Evolutionary conservation across 2,888 invertebrate species (phyloP).

Genomic region (Hydriomena furcata): DNA sequence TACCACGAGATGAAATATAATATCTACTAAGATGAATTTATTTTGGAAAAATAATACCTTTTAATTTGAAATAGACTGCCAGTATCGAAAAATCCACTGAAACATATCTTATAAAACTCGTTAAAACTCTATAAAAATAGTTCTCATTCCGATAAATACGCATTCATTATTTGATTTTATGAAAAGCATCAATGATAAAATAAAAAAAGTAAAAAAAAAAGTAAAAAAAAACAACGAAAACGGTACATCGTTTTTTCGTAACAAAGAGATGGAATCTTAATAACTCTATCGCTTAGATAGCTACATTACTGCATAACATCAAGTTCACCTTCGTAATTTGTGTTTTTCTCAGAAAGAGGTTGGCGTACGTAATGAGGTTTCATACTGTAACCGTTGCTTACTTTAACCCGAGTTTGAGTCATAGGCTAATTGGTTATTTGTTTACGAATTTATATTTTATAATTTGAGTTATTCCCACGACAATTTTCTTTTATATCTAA

Average conservation of each 20-base stretch:
- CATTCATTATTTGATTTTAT: no score
- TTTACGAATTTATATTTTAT: conserved; percentile 18
- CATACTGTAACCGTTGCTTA: conserved; percentile 51
- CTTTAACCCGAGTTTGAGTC: conserved; percentile 19
- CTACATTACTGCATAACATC: conserved; percentile 50
- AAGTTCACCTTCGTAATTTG: conserved; percentile 70
- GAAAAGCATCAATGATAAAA: no score
- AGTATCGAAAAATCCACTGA: no score
- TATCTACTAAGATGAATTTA: no score
- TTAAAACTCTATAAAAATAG: no score
- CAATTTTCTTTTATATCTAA: conserved; percentile 1
- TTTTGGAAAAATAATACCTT: no score
- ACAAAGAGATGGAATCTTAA: conserved; percentile 50
- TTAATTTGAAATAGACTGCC: no score
- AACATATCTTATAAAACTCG: no score
- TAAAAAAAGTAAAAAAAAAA: no score
- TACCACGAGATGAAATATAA: not conserved
- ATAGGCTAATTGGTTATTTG: conserved; percentile 31
- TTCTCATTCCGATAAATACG: no score
- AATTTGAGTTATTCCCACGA: conserved; percentile 32
- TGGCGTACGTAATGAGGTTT: conserved; percentile 39
- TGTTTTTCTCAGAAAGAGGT: conserved; percentile 64
- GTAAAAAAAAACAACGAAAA: no score
- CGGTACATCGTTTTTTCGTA: conserved; percentile 20
- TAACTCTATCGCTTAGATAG: conserved; percentile 52